phyloP scores from a whole-genome alignment of 2,113 vertebrate species.

The Labrus mixtus region DNA sequence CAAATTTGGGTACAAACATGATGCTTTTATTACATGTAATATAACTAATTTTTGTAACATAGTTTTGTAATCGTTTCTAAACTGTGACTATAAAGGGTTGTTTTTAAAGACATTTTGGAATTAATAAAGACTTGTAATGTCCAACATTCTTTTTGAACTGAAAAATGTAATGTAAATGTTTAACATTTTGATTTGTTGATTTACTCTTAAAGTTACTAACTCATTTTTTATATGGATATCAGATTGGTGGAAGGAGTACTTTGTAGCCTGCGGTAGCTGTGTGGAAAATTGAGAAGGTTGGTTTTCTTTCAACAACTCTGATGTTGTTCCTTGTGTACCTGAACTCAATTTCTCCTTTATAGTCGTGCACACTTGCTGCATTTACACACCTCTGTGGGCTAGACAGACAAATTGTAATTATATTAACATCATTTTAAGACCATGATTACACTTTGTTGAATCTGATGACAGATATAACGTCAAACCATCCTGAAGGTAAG shows the following conservation, averaged over 20 bases:
- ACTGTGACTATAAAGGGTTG: slow-evolving; percentile 1
- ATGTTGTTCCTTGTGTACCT: too few species aligned
- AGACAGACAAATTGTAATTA: background rate
- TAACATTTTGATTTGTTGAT: background rate
- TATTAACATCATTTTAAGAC: background rate
- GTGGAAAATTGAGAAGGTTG: background rate
- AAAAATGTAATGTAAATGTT: too few species aligned
- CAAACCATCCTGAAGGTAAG: background rate
- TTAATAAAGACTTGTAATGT: background rate
- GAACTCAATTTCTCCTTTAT: background rate
- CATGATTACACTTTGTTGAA: background rate
- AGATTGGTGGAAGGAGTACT: background rate
- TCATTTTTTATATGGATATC: too few species aligned
- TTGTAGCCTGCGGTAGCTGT: too few species aligned
- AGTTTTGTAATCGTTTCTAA: background rate
- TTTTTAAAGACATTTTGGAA: slow-evolving; percentile 7
- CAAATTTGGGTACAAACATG: background rate
- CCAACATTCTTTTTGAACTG: background rate
- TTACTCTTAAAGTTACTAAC: too few species aligned
- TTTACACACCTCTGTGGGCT: background rate
- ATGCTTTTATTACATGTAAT: slow-evolving; percentile 15
- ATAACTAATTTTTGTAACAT: slow-evolving; percentile 23
- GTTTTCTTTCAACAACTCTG: background rate
- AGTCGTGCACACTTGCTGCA: background rate
- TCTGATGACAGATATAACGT: background rate